Base-by-base conservation (phyloP, 1,140 invertebrate species). In the Drosophila melanica region DNA sequence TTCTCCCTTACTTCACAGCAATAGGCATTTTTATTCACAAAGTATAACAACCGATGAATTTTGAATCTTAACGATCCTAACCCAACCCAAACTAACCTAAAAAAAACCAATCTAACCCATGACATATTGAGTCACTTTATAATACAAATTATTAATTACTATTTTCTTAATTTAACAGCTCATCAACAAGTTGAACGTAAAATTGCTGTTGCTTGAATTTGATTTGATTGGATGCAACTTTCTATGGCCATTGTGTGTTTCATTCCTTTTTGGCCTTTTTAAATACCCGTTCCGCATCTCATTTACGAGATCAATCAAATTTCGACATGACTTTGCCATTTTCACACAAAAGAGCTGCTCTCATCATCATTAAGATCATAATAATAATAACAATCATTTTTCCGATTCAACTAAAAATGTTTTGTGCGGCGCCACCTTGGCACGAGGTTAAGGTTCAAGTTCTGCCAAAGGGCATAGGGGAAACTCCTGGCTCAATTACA, bases 361-460 rank as follows among this genome's bases (percentile, higher is more conserved):
- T 27, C 27, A 27, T 27, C 27, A 27, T 27, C 2, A 23, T 23
- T 23, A 23, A 2, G 7, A 35, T 35, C 9, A 35, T 35, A 35
- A 35, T 35, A 1, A 51, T 45, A 85, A 86, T 75, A 59, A 63
- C 37, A 72, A 79, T 73, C 23, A 80, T 87, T 77, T 79, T 87
- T 60, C 65, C 66, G 50, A 60, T 57, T 54, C 63, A 41, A 51
- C 51, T 45, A 44, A 58, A 62, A 66, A 45, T 74, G 44, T 18
- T 50, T 44, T 35, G 4, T 35, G 30, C 30, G 23, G n/a, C 48
- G 48, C 45, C 64, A 59, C 73, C 60, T 35, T 16, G 60, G 5
- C 65, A 30, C 62, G 73, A 74, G 79, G 76, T 71, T 70, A 65
- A 73, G 51, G 84, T 79, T 87, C 76, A 89, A 87, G 84, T 87